A percentile compares a stretch with the other conserved stretches of the same genome.
Evolutionary conservation across 2,888 invertebrate genomes (phyloP).

Genomic region (Xanthorhoe spadicearia): DNA sequence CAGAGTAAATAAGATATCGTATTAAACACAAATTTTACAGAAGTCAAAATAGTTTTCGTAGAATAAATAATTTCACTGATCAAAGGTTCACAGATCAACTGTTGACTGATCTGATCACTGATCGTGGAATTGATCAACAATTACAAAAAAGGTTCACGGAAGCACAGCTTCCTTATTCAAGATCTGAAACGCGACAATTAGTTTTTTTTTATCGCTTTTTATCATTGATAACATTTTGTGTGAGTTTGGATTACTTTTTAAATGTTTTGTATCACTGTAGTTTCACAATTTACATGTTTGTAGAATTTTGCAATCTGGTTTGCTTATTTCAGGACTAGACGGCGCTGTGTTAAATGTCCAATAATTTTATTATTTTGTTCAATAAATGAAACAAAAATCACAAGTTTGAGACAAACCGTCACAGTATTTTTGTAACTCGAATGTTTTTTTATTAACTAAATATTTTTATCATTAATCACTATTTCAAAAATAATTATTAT

Average conservation of each 20-base stretch:
- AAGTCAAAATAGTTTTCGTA: not conserved
- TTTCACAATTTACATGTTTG: too few species aligned
- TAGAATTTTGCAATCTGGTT: too few species aligned
- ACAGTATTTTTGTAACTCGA: too few species aligned
- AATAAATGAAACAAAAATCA: too few species aligned
- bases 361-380: too few species aligned
- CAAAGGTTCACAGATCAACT: not conserved
- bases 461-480: too few species aligned
- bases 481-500: too few species aligned
- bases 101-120: too few species aligned
- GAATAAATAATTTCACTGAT: not conserved
- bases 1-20: not conserved
- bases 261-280: not conserved
- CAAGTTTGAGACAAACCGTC: too few species aligned
- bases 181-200: conserved; percentile 23
- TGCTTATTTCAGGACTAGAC: too few species aligned
- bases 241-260: conserved; percentile 9
- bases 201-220: conserved; percentile 23
- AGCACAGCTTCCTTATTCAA: conserved; percentile 17
- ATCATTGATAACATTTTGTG: conserved; percentile 23
- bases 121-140: conserved; percentile 5
- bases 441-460: too few species aligned
- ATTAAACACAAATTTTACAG: not conserved
- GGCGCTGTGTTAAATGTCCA: too few species aligned
- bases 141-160: conserved; percentile 11